These are phyloP conservation scores for Etia nguti DNA, from an alignment of 2,113 vertebrate species.

Conservation along the genomic window DNA sequence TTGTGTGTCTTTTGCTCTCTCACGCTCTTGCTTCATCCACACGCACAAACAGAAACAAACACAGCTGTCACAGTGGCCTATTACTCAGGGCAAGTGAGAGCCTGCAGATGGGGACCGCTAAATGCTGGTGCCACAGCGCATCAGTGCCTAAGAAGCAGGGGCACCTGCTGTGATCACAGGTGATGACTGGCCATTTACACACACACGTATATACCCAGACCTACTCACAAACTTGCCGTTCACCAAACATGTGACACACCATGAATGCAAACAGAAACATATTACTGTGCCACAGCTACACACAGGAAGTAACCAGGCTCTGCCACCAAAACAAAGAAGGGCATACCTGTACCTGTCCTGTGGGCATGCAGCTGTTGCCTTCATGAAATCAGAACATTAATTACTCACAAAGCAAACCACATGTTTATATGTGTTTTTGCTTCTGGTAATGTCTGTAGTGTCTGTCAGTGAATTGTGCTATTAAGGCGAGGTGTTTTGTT, in stretches of 20 bases:
- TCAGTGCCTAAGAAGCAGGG: constrained; percentile 50
- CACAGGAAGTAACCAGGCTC: neutral
- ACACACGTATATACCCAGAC: neutral
- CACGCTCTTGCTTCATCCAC: neutral
- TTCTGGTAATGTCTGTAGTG: neutral
- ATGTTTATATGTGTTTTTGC: neutral
- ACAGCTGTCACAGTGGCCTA: constrained; percentile 65
- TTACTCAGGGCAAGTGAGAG: constrained; percentile 60
- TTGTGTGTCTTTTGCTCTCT: neutral
- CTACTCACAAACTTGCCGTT: neutral
- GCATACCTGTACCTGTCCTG: constrained; percentile 4
- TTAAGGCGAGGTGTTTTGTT: constrained; percentile 25
- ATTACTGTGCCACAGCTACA: neutral
- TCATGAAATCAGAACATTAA: neutral
- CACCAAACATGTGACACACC: neutral
- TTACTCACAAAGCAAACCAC: neutral
- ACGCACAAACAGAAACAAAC: constrained; percentile 53
- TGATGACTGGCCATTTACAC: constrained; percentile 51
- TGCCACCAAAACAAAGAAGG: neutral
- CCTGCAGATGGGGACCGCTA: constrained; percentile 66
- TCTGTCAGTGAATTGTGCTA: constrained; percentile 16
- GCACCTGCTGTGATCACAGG: constrained; percentile 66
- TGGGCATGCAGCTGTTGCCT: neutral
- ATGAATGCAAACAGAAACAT: neutral
- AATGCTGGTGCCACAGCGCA: constrained; percentile 69